Percentiles rank a stretch among this genome's conserved stretches.
Evolutionary conservation across 2,797 vertebrate genomes (phyloP).

Genomic region (Moxostoma hubbsi): DNA sequence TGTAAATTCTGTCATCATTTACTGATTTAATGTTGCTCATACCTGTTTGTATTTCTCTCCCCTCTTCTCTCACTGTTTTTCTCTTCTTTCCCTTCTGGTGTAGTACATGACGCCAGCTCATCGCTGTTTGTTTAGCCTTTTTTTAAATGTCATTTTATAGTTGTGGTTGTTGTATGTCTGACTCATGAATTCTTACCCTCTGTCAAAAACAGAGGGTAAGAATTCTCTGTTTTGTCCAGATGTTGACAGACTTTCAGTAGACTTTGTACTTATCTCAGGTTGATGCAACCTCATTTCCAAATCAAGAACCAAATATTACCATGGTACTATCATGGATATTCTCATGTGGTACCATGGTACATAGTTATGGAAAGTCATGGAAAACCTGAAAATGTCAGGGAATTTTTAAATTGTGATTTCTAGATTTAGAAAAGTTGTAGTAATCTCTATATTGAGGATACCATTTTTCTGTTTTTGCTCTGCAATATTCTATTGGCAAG

Average conservation of each 20-base stretch:
- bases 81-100: slow-evolving; percentile 56
- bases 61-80: slow-evolving; percentile 38
- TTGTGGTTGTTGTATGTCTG: slow-evolving; percentile 68
- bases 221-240: slow-evolving; percentile 32
- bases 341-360: slow-evolving; percentile 17
- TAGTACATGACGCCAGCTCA: slow-evolving; percentile 77
- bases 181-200: slow-evolving; percentile 68
- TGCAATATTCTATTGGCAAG: no score
- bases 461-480: no score
- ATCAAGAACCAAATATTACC: neutral
- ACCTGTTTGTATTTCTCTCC: neutral
- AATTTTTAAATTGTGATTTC: no score
- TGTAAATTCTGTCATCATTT: no score
- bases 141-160: slow-evolving; percentile 65
- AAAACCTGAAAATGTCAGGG: slow-evolving; percentile 2
- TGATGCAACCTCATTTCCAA: neutral
- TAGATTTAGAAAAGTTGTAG: no score
- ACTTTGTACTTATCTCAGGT: neutral
- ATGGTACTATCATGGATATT: neutral
- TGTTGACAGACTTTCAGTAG: slow-evolving; percentile 17
- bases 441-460: no score
- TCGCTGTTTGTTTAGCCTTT: slow-evolving; percentile 82
- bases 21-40: no score
- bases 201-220: slow-evolving; percentile 33
- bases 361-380: neutral